Percentiles rank a stretch among this genome's conserved stretches.
phyloP scores from a whole-genome alignment of 2,113 vertebrate species.

The Polypterus bichir region DNA sequence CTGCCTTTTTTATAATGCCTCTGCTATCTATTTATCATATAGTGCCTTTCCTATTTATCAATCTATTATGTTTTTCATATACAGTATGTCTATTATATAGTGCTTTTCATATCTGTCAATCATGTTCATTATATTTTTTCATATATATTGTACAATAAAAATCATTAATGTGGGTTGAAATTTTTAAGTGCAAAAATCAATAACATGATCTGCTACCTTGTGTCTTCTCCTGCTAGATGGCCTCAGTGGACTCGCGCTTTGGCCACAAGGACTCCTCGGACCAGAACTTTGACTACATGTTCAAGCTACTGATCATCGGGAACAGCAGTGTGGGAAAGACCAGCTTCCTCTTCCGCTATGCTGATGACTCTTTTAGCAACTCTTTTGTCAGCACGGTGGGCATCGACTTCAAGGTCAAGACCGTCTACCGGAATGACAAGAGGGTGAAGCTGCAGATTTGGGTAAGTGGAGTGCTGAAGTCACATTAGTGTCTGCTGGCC shows the following conservation, averaged over 20 bases:
- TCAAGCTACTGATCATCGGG: conserved; percentile 94
- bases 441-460: conserved; percentile 95
- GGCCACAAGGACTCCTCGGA: conserved; percentile 85
- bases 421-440: conserved; percentile 91
- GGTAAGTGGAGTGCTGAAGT: conserved; percentile 54
- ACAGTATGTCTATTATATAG: too few relatives aligned
- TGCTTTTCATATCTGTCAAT: too few relatives aligned
- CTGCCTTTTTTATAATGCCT: too few relatives aligned
- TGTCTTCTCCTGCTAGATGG: conserved; percentile 66
- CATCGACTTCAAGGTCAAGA: conserved; percentile 98
- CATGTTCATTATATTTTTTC: too few relatives aligned
- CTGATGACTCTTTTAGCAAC: conserved; percentile 89
- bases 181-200: too few relatives aligned
- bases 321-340: conserved; percentile 97
- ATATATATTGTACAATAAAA: too few relatives aligned
- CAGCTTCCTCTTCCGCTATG: conserved; percentile 90
- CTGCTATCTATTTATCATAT: too few relatives aligned
- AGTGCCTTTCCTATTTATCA: too few relatives aligned
- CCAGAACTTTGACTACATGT: conserved; percentile 99
- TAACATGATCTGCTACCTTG: too few relatives aligned
- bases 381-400: conserved; percentile 95
- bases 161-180: too few relatives aligned
- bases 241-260: conserved; percentile 80
- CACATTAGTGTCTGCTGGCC: too few relatives aligned
- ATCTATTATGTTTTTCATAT: too few relatives aligned